Evolutionary conservation across 2,113 vertebrate species (phyloP).

Genomic region (Oreochromis spilurus): DNA sequence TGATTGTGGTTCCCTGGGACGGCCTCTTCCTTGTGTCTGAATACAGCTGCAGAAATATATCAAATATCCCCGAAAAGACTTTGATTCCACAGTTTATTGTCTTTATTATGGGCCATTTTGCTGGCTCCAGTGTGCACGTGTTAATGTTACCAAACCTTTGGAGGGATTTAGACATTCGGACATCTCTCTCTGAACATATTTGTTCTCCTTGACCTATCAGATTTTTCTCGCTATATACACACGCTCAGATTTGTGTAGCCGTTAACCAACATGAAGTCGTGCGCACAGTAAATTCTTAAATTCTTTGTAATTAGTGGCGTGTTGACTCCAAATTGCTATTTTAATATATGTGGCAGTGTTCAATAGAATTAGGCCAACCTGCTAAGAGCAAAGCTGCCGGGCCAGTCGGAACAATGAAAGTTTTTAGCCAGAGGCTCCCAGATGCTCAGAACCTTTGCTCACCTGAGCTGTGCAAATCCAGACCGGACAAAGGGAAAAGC

Average conservation of each 20-base stretch:
- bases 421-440: slow-evolving; percentile 13
- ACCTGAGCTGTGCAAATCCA: neutral
- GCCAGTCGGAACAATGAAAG: neutral
- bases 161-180: neutral
- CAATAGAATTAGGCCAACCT: slow-evolving; percentile 19
- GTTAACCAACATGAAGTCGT: slow-evolving; percentile 31
- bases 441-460: slow-evolving; percentile 8
- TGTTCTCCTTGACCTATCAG: slow-evolving; percentile 57
- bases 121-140: neutral
- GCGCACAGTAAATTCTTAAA: slow-evolving; percentile 2
- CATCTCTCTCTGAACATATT: slow-evolving; percentile 28
- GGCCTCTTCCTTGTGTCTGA: neutral
- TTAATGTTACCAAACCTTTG: slow-evolving; percentile 5
- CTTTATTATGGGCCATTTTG: neutral
- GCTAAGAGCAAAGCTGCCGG: neutral
- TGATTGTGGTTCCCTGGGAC: neutral
- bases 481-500: neutral
- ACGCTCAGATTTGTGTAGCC: neutral
- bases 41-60: slow-evolving; percentile 8
- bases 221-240: slow-evolving; percentile 1
- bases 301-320: slow-evolving; percentile 36
- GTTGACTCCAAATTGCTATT: slow-evolving; percentile 31
- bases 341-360: slow-evolving; percentile 46
- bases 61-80: neutral
- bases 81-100: neutral